These are phyloP conservation scores for Drosophila lacteicornis DNA, from an alignment of 1,140 invertebrate species.

Conservation along the genomic window DNA sequence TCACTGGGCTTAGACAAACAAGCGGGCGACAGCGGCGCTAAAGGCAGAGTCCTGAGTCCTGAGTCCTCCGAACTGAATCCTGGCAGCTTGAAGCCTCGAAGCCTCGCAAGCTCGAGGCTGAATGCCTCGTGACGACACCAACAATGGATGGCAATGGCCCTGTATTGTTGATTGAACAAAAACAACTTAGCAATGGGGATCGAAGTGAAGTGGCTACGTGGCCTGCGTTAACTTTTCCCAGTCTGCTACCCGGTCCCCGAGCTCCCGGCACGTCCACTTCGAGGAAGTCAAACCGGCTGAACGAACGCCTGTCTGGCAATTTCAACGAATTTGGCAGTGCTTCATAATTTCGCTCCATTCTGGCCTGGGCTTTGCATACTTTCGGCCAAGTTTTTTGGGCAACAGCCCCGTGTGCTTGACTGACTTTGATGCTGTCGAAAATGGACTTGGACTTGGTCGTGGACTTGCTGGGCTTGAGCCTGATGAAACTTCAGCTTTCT, in stretches of 20 bases:
- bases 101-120: background rate
- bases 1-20: constrained; percentile 78
- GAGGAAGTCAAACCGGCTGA: constrained; percentile 35
- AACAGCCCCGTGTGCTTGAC: constrained; percentile 62
- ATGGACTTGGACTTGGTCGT: constrained; percentile 59
- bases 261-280: constrained; percentile 38
- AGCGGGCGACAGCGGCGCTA: constrained; percentile 36
- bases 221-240: constrained; percentile 39
- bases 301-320: constrained; percentile 38
- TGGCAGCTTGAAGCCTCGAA: background rate
- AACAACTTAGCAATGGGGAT: constrained; percentile 54
- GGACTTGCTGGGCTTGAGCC: constrained; percentile 19
- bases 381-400: constrained; percentile 55
- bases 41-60: constrained; percentile 1
- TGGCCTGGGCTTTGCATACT: constrained; percentile 45
- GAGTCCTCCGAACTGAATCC: background rate
- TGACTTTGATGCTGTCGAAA: constrained; percentile 74
- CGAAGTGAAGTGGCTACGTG: constrained; percentile 56
- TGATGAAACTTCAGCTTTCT: constrained; percentile 58
- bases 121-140: constrained; percentile 17
- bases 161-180: constrained; percentile 80
- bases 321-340: constrained; percentile 55
- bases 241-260: background rate
- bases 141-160: constrained; percentile 52
- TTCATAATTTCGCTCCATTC: constrained; percentile 65